Conservation (phyloP, 2,888 invertebrate species). For the Emmelina monodactyla region DNA sequence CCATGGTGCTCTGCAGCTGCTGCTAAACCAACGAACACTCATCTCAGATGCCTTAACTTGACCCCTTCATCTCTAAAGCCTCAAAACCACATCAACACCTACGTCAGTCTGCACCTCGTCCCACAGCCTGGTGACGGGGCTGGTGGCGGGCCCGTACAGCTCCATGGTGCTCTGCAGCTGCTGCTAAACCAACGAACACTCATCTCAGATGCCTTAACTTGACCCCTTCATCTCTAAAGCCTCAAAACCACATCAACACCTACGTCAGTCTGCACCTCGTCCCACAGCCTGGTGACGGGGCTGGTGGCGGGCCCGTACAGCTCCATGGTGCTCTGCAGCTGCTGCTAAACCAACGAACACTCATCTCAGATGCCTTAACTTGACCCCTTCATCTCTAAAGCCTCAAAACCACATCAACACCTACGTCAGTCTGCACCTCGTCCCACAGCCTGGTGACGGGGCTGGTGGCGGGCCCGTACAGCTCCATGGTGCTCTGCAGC, state of each 20-base stretch:
- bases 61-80: no score
- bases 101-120: constrained; percentile 69
- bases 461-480: constrained; percentile 32
- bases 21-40: constrained; percentile 56
- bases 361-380: no score
- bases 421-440: constrained; percentile 65
- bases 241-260: no score
- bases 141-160: constrained; percentile 31
- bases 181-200: constrained; percentile 53
- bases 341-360: constrained; percentile 55
- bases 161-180: constrained; percentile 60
- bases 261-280: constrained; percentile 67
- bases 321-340: constrained; percentile 57
- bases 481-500: constrained; percentile 52
- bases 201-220: no score
- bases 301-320: constrained; percentile 32
- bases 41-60: no score
- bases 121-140: constrained; percentile 58
- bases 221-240: no score
- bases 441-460: constrained; percentile 65
- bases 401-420: no score
- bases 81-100: no score
- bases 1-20: constrained; percentile 60
- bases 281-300: constrained; percentile 62
- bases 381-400: no score